These are phyloP conservation scores for Rhizomys pruinosus DNA, from an alignment of 2,113 vertebrate genomes.

Conservation along the genomic window DNA sequence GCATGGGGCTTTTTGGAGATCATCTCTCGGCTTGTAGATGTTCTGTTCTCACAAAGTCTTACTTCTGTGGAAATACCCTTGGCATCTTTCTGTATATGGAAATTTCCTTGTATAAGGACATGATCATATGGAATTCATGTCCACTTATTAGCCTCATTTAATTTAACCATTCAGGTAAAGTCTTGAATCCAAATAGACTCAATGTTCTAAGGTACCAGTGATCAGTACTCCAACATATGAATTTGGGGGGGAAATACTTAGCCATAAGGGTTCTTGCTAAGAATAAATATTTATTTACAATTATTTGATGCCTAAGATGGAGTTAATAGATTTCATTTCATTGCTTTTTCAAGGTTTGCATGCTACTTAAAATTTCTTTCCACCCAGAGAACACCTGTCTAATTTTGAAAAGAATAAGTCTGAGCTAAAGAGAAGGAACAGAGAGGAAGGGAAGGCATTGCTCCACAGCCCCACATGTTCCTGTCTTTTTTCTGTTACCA, in stretches of 20 bases:
- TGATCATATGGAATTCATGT: not conserved
- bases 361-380: not conserved
- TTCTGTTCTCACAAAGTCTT: not conserved
- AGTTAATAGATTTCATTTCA: not conserved
- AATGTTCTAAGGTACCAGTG: not conserved
- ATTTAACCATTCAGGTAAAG: not conserved
- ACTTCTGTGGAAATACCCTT: rapidly evolving
- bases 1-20: not conserved
- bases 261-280: not conserved
- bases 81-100: not conserved
- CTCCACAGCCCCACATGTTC: not conserved
- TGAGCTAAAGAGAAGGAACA: not conserved
- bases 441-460: not conserved
- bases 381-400: not conserved
- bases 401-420: not conserved
- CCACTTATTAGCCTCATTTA: not conserved
- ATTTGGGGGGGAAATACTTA: not conserved
- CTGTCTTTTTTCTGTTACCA: not conserved
- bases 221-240: not conserved
- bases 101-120: not conserved
- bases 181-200: not conserved
- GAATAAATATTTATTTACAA: not conserved
- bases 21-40: not conserved
- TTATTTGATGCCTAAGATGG: not conserved
- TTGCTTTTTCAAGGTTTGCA: not conserved